Evolutionary conservation across 2,113 vertebrate species (phyloP), one percentile per base, ranked within the genome.

Genomic region (Albula goreensis): DNA sequence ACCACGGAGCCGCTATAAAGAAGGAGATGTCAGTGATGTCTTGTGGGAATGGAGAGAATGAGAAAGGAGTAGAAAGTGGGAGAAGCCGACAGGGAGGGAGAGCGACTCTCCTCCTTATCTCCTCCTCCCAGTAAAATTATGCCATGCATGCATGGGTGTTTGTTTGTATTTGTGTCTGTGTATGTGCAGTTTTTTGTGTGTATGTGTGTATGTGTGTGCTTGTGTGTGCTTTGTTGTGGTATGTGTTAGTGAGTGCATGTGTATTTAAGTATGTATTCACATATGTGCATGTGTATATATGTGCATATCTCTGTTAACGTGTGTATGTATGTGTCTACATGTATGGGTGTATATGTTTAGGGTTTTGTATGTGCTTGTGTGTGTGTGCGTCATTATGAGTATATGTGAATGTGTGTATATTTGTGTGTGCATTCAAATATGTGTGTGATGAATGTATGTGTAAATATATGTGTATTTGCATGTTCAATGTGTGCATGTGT

Each of bases 161-260:
- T 66, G 25, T 49, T 51, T 49, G 79, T 22, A 9, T 84, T 15
- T 50, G 56, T 53, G 80, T 82, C 60, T 79, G 60, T 63, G 60
- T 19, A 63, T 63, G 17, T 13, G 5, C 31, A 41, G 31, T 41
- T 41, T 41, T 63, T 25, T 66, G n/a, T 49, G 57, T 49, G 78
- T 22, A 9, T 84, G 22, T 50, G 48, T 53, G 80, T 82, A 60
- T 79, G 63, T 84, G 87, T 81, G 78, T 85, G 10, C 89, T 87
- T 84, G 52, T 90, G 83, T 49, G 25, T 82, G 86, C 56, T 82
- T 87, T 81, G 53, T 86, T 85, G 85, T 77, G 57, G 5, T 60
- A 81, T 17, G 22, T 6, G 31, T 57, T 15, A 10, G 5, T 80
- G 49, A 84, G 86, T 87, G 86, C 83, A 88, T 87, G 78, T 88